Base-by-base conservation (phyloP, 2,888 invertebrate genomes). In the Temnothorax unifasciatus region DNA sequence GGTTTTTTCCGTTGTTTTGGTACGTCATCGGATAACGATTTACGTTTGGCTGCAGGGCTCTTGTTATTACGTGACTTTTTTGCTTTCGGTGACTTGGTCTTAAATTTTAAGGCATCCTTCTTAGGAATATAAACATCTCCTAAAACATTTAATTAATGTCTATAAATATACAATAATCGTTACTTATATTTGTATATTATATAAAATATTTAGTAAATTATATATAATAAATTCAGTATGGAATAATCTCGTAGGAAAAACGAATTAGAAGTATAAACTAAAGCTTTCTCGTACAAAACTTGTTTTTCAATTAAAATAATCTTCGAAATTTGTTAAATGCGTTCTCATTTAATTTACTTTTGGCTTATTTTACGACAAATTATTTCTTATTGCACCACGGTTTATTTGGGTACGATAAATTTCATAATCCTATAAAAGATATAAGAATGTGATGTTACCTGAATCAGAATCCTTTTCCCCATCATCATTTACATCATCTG, bases 401-500 rank as follows among this genome's bases (percentile, higher is more conserved):
- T 15, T 38, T 64, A 64, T 38, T 38, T 38, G 15, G 11, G 1
- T 44, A 21, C 1, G 8, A 38, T 21, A 38, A 38, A 63, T 38
- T 38, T 64, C 2, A 0, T 18, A 61, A 21, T 64, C 15, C 2
- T 38, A 13, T 64, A 8, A 13, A 21, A 13, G 6, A 44, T 13
- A 38, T 47, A 50, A 13, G 11, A 15, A 50, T 18, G 11, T 15
- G 21, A 38, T 11, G 29, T 89, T 93, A 94, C 94, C 95, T 59
- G 94, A 95, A 87, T 95, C 94, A 4, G 94, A 94, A 88, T 93
- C 94, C 82, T 95, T 95, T 54, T 95, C 95, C 3, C 92, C 94
- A 66, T 95, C 95, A 63, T 95, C 95, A 18, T 93, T 94, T 0
- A 95, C 94, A 6, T 95, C 95, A 13, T 95, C 95, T 25, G 94